Percentiles rank a stretch among this genome's conserved stretches.
phyloP scores from a whole-genome alignment of 2,888 invertebrate species.

The Nomada ferruginata region DNA sequence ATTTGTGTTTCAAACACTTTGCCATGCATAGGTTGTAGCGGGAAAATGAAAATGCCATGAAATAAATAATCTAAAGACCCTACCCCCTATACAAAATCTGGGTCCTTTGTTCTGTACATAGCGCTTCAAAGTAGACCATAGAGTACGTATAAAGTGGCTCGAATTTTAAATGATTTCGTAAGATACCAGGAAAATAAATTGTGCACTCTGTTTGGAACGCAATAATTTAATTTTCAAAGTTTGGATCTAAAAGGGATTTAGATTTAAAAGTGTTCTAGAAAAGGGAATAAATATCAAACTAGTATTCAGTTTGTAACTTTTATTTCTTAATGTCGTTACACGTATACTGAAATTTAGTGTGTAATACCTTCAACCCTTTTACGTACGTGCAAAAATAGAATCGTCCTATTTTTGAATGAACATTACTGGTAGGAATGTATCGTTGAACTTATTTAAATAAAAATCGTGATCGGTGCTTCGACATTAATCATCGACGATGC shows the following conservation, averaged over 20 bases:
- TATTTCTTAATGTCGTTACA: slow-evolving; percentile 73
- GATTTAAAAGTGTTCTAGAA: no score
- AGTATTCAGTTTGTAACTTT: slow-evolving; percentile 59
- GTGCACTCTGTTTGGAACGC: no score
- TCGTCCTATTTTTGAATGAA: slow-evolving; percentile 70
- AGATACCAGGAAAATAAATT: no score
- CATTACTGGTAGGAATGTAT: slow-evolving; percentile 74
- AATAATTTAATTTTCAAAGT: neutral
- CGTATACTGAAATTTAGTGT: slow-evolving; percentile 70
- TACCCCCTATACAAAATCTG: neutral
- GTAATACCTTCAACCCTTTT: slow-evolving; percentile 71
- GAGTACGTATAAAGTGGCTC: neutral
- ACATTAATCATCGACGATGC: neutral
- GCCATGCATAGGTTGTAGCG: slow-evolving; percentile 7
- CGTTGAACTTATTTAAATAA: slow-evolving; percentile 65
- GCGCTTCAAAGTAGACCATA: neutral
- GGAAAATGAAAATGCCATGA: slow-evolving; percentile 13
- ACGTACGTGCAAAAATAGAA: slow-evolving; percentile 79
- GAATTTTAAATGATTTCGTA: neutral
- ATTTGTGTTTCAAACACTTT: slow-evolving; percentile 6
- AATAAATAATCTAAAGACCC: neutral
- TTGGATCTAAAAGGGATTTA: neutral
- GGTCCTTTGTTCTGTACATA: no score
- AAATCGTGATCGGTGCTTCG: slow-evolving; percentile 22
- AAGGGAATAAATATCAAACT: neutral